Evolutionary conservation across 2,113 vertebrate genomes (phyloP).

Genomic region (Plectropomus leopardus): DNA sequence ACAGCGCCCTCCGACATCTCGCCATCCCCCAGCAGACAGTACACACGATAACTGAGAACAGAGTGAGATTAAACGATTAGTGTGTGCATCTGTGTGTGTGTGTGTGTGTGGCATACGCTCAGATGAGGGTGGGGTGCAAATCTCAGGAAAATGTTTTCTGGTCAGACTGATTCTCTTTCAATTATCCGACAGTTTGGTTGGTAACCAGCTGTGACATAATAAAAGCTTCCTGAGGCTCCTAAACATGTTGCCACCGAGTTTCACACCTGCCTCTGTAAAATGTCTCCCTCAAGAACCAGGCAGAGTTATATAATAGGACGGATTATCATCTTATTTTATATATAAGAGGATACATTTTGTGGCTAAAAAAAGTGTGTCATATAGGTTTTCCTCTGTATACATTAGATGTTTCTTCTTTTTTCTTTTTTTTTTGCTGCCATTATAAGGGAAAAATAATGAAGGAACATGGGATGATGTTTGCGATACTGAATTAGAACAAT

Average conservation of each 20-base stretch:
- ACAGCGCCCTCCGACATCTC: slow-evolving; percentile 95
- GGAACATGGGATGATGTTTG: neutral
- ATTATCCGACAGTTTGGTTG: slow-evolving; percentile 41
- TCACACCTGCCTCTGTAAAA: slow-evolving; percentile 49
- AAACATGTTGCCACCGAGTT: slow-evolving; percentile 42
- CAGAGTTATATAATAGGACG: neutral
- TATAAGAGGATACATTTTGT: too few relatives aligned
- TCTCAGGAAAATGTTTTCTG: slow-evolving; percentile 53
- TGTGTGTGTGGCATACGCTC: slow-evolving; percentile 5
- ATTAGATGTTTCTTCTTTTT: neutral
- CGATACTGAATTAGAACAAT: slow-evolving; percentile 8
- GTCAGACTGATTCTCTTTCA: slow-evolving; percentile 47
- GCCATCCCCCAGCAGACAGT: slow-evolving; percentile 94
- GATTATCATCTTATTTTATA: neutral
- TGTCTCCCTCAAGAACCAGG: neutral
- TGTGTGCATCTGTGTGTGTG: neutral
- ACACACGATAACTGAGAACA: slow-evolving; percentile 90
- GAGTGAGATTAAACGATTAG: slow-evolving; percentile 2
- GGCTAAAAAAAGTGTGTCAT: neutral
- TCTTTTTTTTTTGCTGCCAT: neutral
- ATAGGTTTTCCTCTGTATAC: neutral
- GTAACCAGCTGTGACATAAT: slow-evolving; percentile 46
- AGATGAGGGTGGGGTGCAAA: neutral
- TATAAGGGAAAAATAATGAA: neutral
- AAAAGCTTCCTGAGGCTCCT: slow-evolving; percentile 30